Percentiles rank a stretch among this genome's conserved stretches.
Conservation (phyloP, 2,797 vertebrate species). For the Sebastes flavidus region DNA sequence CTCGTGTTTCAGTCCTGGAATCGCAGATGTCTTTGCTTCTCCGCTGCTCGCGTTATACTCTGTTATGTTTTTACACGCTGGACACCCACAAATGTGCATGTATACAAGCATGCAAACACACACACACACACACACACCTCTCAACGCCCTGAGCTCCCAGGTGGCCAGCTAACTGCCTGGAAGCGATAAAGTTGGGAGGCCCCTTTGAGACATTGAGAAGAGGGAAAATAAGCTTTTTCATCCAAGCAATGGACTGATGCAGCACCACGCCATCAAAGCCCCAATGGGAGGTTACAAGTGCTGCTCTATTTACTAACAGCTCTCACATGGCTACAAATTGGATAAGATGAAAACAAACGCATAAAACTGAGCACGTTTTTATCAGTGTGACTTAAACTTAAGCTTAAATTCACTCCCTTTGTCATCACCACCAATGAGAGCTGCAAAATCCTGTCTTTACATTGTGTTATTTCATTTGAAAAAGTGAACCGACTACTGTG, state of each 20-base stretch:
- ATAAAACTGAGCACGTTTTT: not conserved
- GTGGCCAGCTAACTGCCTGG: conserved; percentile 39
- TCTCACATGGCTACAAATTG: conserved; percentile 15
- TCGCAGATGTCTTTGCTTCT: conserved; percentile 37
- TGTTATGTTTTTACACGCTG: conserved; percentile 28
- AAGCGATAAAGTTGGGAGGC: conserved; percentile 43
- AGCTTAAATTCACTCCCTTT: not conserved
- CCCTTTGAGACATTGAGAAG: conserved; percentile 15
- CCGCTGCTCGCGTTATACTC: conserved; percentile 6
- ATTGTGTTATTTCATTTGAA: not conserved
- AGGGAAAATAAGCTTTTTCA: conserved; percentile 40
- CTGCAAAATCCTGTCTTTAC: not conserved
- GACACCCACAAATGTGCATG: conserved; percentile 19
- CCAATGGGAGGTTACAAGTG: conserved; percentile 9
- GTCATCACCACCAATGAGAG: not conserved
- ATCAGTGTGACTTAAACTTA: not conserved
- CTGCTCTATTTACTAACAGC: conserved; percentile 28
- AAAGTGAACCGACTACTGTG: conserved; percentile 26
- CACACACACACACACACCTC: not conserved
- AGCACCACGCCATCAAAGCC: conserved; percentile 3
- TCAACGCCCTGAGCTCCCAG: conserved; percentile 38
- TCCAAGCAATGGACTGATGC: conserved; percentile 34
- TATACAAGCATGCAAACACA: not conserved
- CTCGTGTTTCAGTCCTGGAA: conserved; percentile 30
- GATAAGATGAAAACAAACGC: conserved; percentile 1